Conservation (phyloP, 1,140 invertebrate genomes). For the Zaprionus gabonicus region DNA sequence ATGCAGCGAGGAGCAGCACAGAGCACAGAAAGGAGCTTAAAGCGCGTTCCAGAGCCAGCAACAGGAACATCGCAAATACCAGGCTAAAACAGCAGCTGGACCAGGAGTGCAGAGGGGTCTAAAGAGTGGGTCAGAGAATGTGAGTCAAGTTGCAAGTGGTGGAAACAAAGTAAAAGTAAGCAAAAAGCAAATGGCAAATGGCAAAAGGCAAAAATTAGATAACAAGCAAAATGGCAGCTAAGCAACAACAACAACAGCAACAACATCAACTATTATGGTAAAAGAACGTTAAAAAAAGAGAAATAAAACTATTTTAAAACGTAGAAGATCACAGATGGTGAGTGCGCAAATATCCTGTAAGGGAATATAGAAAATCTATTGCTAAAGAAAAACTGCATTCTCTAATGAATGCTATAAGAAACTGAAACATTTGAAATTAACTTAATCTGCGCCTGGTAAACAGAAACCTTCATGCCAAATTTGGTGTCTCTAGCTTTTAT, state of each 20-base stretch:
- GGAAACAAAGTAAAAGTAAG: constrained; percentile 46
- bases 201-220: constrained; percentile 51
- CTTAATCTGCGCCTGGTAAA: too few relatives aligned
- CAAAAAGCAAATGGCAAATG: constrained; percentile 23
- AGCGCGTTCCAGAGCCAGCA: constrained; percentile 24
- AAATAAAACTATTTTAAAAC: background rate
- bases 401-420: too few relatives aligned
- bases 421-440: too few relatives aligned
- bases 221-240: constrained; percentile 49
- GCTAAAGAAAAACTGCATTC: too few relatives aligned
- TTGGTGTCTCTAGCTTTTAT: too few relatives aligned
- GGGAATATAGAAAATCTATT: too few relatives aligned
- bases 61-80: too few relatives aligned
- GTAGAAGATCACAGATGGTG: background rate
- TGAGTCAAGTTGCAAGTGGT: constrained; percentile 36
- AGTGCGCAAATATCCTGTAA: background rate
- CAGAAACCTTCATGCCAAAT: too few relatives aligned
- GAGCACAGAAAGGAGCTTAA: constrained; percentile 27
- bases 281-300: constrained; percentile 11
- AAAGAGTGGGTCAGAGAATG: constrained; percentile 6
- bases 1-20: constrained; percentile 28
- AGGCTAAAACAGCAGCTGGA: background rate
- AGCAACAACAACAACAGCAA: constrained; percentile 16
- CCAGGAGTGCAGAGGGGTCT: background rate
- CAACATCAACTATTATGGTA: background rate